Evolutionary conservation across 2,113 vertebrate species (phyloP).

Genomic region (Pachypanchax playfairii): DNA sequence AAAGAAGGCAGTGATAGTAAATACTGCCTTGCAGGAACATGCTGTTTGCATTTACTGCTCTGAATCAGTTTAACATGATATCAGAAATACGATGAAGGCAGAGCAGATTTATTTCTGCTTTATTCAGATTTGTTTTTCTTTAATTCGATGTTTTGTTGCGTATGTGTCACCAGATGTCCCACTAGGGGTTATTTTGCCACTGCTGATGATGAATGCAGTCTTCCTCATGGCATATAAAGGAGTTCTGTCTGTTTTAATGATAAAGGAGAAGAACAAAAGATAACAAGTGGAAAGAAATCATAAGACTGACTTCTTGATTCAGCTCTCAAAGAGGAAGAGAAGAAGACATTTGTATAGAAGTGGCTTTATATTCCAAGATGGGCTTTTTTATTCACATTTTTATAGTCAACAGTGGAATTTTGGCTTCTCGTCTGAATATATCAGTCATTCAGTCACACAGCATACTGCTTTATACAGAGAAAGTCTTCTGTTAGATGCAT

Average conservation of each 20-base stretch:
- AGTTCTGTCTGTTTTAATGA: conserved; percentile 36
- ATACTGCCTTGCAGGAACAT: conserved; percentile 35
- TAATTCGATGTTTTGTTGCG: neutral
- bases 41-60: conserved; percentile 36
- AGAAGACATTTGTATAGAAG: conserved; percentile 14
- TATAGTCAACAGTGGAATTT: conserved; percentile 58
- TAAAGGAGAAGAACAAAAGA: conserved; percentile 23
- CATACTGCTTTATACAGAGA: conserved; percentile 29
- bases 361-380: conserved; percentile 27
- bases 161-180: conserved; percentile 17
- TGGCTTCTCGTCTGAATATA: conserved; percentile 31
- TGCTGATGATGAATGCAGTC: neutral
- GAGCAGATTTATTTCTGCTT: conserved; percentile 16
- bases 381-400: conserved; percentile 25
- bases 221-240: neutral
- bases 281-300: conserved; percentile 9
- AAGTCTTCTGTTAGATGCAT: conserved; percentile 16
- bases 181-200: conserved; percentile 19
- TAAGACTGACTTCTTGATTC: conserved; percentile 8
- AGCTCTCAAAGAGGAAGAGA: conserved; percentile 32
- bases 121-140: conserved; percentile 2
- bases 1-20: conserved; percentile 28
- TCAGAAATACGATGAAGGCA: conserved; percentile 11
- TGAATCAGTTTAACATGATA: conserved; percentile 8
- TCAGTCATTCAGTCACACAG: conserved; percentile 29